Evolutionary conservation across 2,888 invertebrate species (phyloP).

Genomic region (Villa cingulata): DNA sequence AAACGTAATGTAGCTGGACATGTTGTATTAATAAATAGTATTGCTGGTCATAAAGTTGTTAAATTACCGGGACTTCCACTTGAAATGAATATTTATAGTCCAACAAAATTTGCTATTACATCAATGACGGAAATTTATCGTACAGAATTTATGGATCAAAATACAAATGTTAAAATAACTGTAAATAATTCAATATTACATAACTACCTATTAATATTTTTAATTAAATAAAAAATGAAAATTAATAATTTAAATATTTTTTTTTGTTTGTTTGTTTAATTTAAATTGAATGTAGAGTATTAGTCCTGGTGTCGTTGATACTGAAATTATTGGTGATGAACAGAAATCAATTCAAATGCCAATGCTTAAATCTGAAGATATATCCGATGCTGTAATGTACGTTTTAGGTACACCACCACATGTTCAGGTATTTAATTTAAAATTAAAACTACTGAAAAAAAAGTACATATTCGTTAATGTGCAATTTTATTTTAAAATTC

Average conservation of each 20-base stretch:
- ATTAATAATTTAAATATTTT: too few relatives aligned
- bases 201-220: background rate
- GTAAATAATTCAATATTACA: constrained; percentile 15
- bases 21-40: constrained; percentile 37
- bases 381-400: constrained; percentile 31
- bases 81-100: constrained; percentile 26
- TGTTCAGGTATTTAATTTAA: constrained; percentile 23
- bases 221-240: too few relatives aligned
- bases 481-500: too few relatives aligned
- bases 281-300: too few relatives aligned
- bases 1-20: constrained; percentile 37
- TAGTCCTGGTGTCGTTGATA: constrained; percentile 31
- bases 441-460: too few relatives aligned
- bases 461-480: too few relatives aligned
- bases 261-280: too few relatives aligned
- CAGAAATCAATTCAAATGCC: constrained; percentile 18
- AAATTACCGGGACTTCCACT: constrained; percentile 22
- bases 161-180: constrained; percentile 25
- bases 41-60: constrained; percentile 24
- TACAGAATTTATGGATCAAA: constrained; percentile 25
- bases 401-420: constrained; percentile 27
- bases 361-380: constrained; percentile 29
- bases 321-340: constrained; percentile 29
- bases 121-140: constrained; percentile 30
- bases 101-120: constrained; percentile 30